Conservation (phyloP, 2,113 vertebrate genomes). For the Apodemus speciosus region DNA sequence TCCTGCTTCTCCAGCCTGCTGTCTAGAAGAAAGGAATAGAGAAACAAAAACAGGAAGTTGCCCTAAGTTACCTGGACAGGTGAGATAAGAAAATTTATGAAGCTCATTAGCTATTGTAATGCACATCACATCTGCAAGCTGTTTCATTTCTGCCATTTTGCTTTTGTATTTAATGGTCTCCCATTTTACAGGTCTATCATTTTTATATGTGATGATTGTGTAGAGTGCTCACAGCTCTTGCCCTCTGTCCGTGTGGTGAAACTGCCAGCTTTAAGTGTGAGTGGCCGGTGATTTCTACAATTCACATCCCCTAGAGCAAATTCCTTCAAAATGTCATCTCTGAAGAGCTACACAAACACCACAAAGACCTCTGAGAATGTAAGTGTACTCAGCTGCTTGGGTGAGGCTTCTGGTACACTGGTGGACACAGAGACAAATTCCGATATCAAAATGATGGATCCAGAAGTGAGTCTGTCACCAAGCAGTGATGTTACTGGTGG, state of each 20-base stretch:
- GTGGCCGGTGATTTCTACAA: fast-evolving
- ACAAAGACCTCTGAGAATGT: constrained; percentile 26
- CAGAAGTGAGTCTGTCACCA: neutral
- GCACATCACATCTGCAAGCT: fast-evolving
- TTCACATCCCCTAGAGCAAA: neutral
- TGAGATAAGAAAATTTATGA: neutral
- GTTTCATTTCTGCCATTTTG: fast-evolving
- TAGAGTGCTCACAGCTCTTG: too few species aligned
- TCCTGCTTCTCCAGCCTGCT: fast-evolving
- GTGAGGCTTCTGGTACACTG: neutral
- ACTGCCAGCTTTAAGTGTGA: neutral
- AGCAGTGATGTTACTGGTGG: neutral
- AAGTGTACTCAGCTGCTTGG: constrained; percentile 70
- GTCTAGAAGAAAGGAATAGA: neutral
- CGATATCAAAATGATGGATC: neutral
- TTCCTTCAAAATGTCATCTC: constrained; percentile 70
- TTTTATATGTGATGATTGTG: neutral
- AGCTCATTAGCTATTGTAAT: neutral
- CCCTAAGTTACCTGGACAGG: too few species aligned
- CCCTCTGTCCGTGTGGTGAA: fast-evolving
- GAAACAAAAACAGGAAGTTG: too few species aligned
- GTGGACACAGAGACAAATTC: neutral
- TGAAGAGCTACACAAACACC: neutral
- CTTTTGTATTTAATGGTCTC: neutral
- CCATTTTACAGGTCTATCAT: neutral